Base-by-base conservation (phyloP, 2,113 vertebrate genomes). In the Cathartes aura region DNA sequence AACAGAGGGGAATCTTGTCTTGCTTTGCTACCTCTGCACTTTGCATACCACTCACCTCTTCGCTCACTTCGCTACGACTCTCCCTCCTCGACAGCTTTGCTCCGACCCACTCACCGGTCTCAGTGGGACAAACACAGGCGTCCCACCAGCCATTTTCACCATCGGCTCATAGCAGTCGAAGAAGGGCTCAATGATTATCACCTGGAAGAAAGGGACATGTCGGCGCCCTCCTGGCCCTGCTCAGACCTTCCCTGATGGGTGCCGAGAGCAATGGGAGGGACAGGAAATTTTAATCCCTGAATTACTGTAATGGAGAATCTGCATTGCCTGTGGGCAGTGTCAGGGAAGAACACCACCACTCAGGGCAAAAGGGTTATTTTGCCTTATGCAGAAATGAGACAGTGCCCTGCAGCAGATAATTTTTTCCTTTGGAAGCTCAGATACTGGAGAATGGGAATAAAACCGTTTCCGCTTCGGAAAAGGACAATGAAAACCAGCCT, bases 131-230 rank as follows among this genome's bases (percentile, higher is more conserved):
- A 98, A 99, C 64, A 99, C 98, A 0, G 99, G 98, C 19, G 34
- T 98, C 55, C 99, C 99, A 36, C 99, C 99, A 15, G 99, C 99
- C 99, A 99, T 99, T 94, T 96, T 97, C 26, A 99, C 98, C 99
- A 99, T 99, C 0, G 99, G 97, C 91, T 99, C 98, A 27, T 99
- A 99, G 98, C 99, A 99, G 97, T 99, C 99, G 2, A 99, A 99
- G 95, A 98, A 99, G 3, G 99, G 99, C 75, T 99, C 99, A 5
- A 99, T 97, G 89, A 99, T 98, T 94, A 99, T 99, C 67, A 99
- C 99, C 99, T 99, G 93, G 70, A 91, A 96, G 26, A 90, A 59
- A 67, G 55, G 22, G 71, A 82, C 21, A 40, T 12, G 34, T 82
- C 56, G 85, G 30, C 22, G 40, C 8, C 15, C 18, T 92, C 68